These are phyloP conservation scores for Bombyx mandarina DNA, from an alignment of 1,140 invertebrate genomes.

Conservation along the genomic window DNA sequence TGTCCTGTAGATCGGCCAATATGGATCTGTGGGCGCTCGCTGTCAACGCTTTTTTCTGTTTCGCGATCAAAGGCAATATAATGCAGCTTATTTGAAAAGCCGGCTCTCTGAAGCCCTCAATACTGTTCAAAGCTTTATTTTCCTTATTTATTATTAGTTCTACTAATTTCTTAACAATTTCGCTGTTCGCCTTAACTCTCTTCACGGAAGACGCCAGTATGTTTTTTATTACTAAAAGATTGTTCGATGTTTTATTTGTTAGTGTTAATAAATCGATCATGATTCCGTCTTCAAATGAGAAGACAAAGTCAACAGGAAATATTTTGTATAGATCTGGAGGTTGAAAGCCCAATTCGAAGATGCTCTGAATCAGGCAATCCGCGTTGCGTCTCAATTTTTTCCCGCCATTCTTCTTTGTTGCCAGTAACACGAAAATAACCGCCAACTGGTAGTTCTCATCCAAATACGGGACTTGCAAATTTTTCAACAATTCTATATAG, in stretches of 20 bases:
- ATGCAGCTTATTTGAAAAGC: constrained; percentile 55
- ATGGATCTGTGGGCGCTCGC: constrained; percentile 49
- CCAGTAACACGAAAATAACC: constrained; percentile 43
- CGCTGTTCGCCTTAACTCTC: constrained; percentile 49
- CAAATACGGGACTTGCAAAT: constrained; percentile 43
- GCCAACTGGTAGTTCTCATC: constrained; percentile 50
- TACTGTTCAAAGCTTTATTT: constrained; percentile 23
- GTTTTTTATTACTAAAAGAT: constrained; percentile 35
- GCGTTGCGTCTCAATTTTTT: constrained; percentile 41
- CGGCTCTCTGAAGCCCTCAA: constrained; percentile 43
- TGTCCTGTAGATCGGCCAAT: constrained; percentile 55
- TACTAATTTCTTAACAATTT: constrained; percentile 43
- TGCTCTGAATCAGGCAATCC: constrained; percentile 36
- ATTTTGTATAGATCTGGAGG: constrained; percentile 52
- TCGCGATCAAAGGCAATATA: constrained; percentile 48
- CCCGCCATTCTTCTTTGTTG: constrained; percentile 38
- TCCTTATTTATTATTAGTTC: constrained; percentile 44
- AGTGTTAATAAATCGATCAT: constrained; percentile 44
- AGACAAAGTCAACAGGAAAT: constrained; percentile 43
- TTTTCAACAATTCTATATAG: constrained; percentile 33
- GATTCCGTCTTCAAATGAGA: constrained; percentile 36
- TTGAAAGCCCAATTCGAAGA: constrained; percentile 48
- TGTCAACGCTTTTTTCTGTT: constrained; percentile 50
- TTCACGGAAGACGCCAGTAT: constrained; percentile 48
- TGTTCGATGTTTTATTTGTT: constrained; percentile 41